Evolutionary conservation across 1,140 invertebrate genomes (phyloP).

Genomic region (Harlomillsia oculata): DNA sequence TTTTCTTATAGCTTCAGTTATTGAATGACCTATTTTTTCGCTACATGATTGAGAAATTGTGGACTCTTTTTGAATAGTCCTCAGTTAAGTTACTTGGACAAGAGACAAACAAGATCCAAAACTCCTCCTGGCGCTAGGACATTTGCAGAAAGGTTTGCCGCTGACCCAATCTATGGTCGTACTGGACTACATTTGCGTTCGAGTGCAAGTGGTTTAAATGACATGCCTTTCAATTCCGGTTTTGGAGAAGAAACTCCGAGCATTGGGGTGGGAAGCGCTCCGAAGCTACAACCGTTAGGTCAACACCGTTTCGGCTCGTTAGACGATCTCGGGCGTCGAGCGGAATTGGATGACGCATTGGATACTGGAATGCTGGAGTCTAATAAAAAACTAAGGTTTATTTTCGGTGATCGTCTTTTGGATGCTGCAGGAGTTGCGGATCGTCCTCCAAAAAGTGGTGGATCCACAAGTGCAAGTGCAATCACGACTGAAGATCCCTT

Average conservation of each 20-base stretch:
- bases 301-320: constrained; percentile 3
- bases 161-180: constrained; percentile 22
- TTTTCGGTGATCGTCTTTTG: constrained; percentile 22
- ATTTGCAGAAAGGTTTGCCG: constrained; percentile 31
- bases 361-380: neutral
- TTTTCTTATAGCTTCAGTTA: no score
- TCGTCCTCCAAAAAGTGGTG: neutral
- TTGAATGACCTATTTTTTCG: no score
- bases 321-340: neutral
- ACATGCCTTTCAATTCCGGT: no score
- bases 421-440: constrained; percentile 18
- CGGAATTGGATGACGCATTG: neutral
- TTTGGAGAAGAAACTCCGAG: neutral
- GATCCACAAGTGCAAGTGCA: neutral
- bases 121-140: constrained; percentile 25
- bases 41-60: no score
- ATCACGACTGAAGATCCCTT: constrained; percentile 6
- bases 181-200: neutral
- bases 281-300: neutral
- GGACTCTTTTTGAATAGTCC: no score
- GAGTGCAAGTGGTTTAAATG: no score
- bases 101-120: constrained; percentile 5
- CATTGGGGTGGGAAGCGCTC: neutral
- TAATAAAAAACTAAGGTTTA: constrained; percentile 1
- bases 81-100: constrained; percentile 23